A percentile compares a stretch with the other conserved stretches of the same genome.
Evolutionary conservation across 2,888 invertebrate genomes (phyloP).

Genomic region (Drosophila rubida): DNA sequence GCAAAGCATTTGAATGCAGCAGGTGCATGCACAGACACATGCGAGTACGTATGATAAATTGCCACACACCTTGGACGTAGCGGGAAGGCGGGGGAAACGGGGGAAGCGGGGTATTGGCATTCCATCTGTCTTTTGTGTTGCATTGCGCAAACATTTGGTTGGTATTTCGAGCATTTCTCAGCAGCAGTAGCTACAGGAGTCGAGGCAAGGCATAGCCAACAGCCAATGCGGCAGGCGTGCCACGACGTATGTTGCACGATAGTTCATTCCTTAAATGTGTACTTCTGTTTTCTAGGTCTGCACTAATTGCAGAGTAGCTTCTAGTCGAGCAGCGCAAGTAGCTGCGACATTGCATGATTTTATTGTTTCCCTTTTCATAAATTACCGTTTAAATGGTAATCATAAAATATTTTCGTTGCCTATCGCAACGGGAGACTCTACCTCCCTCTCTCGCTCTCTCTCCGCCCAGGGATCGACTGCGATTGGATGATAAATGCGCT

Average conservation of each 20-base stretch:
- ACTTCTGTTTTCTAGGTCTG: no score
- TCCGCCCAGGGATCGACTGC: conserved; percentile 2
- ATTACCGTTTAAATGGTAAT: conserved; percentile 63
- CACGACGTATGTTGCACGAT: not conserved
- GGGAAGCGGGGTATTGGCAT: conserved; percentile 16
- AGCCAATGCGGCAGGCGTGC: conserved; percentile 10
- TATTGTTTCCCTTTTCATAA: conserved; percentile 38
- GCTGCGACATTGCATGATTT: conserved; percentile 2
- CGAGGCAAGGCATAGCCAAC: conserved; percentile 9
- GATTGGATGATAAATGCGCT: conserved; percentile 64
- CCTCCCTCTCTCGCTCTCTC: not conserved
- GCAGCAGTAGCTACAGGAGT: not conserved
- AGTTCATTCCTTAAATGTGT: not conserved
- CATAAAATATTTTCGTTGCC: conserved; percentile 58
- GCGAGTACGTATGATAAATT: conserved; percentile 67
- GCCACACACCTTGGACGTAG: conserved; percentile 59
- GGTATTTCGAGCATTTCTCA: conserved; percentile 48
- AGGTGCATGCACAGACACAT: conserved; percentile 13
- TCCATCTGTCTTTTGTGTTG: conserved; percentile 56
- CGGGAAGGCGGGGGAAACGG: not conserved
- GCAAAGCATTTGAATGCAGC: conserved; percentile 62
- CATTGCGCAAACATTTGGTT: conserved; percentile 67
- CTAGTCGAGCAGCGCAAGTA: not conserved
- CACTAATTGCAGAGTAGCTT: no score
- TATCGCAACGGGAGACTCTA: conserved; percentile 14